phyloP scores from a whole-genome alignment of 1,140 invertebrate genomes.

The Neelides sp. region DNA sequence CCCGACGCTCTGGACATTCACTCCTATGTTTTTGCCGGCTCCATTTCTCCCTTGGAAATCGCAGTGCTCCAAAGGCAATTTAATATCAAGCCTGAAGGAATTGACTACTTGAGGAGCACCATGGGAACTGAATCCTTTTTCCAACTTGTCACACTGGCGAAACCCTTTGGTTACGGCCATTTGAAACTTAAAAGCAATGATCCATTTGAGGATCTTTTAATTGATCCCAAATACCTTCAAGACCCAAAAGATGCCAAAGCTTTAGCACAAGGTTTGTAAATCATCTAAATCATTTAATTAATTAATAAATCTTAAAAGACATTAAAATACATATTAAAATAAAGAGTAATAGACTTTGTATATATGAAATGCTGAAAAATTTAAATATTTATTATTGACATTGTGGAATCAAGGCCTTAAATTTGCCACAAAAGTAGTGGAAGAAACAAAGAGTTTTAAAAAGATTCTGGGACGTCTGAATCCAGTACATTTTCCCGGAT shows the following conservation, averaged over 20 bases:
- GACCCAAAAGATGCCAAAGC: too few relatives aligned
- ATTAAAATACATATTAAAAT: too few relatives aligned
- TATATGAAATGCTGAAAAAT: too few relatives aligned
- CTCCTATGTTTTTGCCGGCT: neutral
- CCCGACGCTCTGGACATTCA: neutral
- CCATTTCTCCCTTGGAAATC: neutral
- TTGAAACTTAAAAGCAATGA: slow-evolving; percentile 52
- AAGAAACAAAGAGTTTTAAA: slow-evolving; percentile 25
- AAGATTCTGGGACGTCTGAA: slow-evolving; percentile 20
- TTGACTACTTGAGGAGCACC: slow-evolving; percentile 34
- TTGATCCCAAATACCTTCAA: slow-evolving; percentile 65
- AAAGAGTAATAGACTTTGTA: too few relatives aligned
- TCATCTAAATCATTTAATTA: too few relatives aligned
- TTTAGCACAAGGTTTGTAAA: too few relatives aligned
- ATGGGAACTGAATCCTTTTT: slow-evolving; percentile 45
- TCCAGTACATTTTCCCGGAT: slow-evolving; percentile 11
- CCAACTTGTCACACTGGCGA: slow-evolving; percentile 53
- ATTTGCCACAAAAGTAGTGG: slow-evolving; percentile 11
- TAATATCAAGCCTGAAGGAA: neutral
- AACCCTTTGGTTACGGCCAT: slow-evolving; percentile 58
- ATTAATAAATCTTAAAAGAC: too few relatives aligned
- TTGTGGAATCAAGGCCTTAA: slow-evolving; percentile 25
- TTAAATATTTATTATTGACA: too few relatives aligned
- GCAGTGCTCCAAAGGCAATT: neutral
- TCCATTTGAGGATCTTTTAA: slow-evolving; percentile 58